Percentiles rank a stretch among this genome's conserved stretches.
Conservation (phyloP, 1,140 invertebrate species). For the Parapsyche elsis region DNA sequence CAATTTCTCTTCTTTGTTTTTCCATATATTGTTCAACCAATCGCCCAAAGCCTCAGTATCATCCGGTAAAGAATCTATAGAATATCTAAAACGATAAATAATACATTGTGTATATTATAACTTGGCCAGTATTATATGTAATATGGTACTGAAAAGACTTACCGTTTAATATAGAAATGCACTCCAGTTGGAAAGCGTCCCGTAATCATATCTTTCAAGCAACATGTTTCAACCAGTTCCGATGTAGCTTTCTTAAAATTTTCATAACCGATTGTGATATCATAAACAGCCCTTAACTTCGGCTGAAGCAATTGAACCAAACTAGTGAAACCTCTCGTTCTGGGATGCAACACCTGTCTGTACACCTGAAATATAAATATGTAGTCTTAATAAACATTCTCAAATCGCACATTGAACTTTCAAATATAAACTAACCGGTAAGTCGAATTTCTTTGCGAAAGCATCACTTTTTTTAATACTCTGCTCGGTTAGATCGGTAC, state of each 20-base stretch:
- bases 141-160: background rate
- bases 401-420: background rate
- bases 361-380: conserved; percentile 67
- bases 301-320: conserved; percentile 74
- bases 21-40: conserved; percentile 81
- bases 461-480: conserved; percentile 79
- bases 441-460: conserved; percentile 77
- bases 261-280: conserved; percentile 82
- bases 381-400: background rate
- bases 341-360: conserved; percentile 83
- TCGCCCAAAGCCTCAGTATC: conserved; percentile 69
- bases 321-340: conserved; percentile 86
- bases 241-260: conserved; percentile 64
- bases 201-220: conserved; percentile 67
- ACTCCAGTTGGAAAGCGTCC: conserved; percentile 79
- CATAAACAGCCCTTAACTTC: conserved; percentile 80
- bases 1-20: conserved; percentile 74
- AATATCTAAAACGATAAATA: too few species aligned
- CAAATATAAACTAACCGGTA: conserved; percentile 63
- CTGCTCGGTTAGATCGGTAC: conserved; percentile 83
- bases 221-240: conserved; percentile 69
- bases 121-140: background rate
- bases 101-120: too few species aligned
- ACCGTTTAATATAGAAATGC: conserved; percentile 81
- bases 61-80: conserved; percentile 69